Base-by-base conservation (phyloP, 23 tunicate species). In the Styela plicata region DNA sequence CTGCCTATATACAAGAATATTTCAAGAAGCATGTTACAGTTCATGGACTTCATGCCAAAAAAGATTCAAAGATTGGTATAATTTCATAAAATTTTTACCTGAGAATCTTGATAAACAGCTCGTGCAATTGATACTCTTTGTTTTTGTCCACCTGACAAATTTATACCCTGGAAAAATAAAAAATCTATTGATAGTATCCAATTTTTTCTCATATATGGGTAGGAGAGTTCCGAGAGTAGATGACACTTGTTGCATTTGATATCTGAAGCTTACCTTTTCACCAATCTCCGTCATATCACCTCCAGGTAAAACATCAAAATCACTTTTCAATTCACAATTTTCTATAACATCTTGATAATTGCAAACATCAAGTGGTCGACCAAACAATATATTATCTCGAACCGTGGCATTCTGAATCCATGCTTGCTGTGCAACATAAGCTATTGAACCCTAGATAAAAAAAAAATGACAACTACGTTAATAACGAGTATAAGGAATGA, bases 121-220 rank as follows among this genome's bases (percentile, higher is more conserved):
- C 99, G 62, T 63, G 99, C 96, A 29, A 95, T 90, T 0, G 99
- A 85, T 2, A 95, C 99, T 28, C 99, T 63, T 67, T 95, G 99
- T 71, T 95, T 95, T 84, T 95, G 99, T 24, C 99, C 99, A 1
- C 99, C 99, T 64, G 99, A 95, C 2, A 95, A 68, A 75, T 95
- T 95, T 61, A 95, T 95, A 21, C 99, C 99, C 95, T 93, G 85
- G 63, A 76, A 79, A 73, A 16, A 76, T 19, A 64, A 13, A 24
- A 19, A 65, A 68, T 21, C 18, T 3, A 24, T 5, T 66, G 30
- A 7, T 66, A 28, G 7, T 25, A 66, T 25, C 30, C n/a, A n/a
- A n/a, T n/a, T n/a, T n/a, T n/a, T n/a, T n/a, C n/a, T n/a, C n/a
- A n/a, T n/a, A n/a, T n/a, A n/a, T n/a, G n/a, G n/a, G n/a, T n/a